Conservation (phyloP, 2,113 vertebrate genomes). For the Salvator merianae region DNA sequence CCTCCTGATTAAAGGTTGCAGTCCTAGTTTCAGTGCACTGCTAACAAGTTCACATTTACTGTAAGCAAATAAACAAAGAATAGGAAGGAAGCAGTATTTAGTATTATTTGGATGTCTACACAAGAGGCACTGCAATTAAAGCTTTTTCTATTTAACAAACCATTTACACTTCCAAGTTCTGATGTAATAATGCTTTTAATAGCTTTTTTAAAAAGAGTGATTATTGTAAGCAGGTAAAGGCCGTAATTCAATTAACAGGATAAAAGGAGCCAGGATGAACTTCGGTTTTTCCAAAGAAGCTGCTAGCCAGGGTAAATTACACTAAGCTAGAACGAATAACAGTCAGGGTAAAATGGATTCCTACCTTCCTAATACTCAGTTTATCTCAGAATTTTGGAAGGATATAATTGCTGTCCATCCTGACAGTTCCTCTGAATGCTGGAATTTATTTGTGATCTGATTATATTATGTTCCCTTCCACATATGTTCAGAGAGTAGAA, state of each 20-base stretch:
- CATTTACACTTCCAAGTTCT: neutral
- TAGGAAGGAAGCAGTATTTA: neutral
- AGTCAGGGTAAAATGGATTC: neutral
- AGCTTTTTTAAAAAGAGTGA: too few species aligned
- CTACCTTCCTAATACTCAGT: neutral
- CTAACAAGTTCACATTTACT: neutral
- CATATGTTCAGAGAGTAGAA: neutral
- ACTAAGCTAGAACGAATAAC: too few species aligned
- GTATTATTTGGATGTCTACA: neutral
- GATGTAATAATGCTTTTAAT: neutral
- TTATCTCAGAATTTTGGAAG: neutral
- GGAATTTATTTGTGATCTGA: too few species aligned
- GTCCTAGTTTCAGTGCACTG: neutral
- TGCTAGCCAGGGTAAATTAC: too few species aligned
- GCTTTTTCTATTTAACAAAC: neutral
- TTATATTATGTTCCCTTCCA: neutral
- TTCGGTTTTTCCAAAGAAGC: neutral
- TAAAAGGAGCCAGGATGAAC: too few species aligned
- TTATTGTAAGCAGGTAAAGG: neutral
- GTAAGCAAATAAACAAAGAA: neutral
- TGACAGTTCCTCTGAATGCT: neutral
- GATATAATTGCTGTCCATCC: neutral
- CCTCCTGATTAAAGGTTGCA: slow-evolving; percentile 16
- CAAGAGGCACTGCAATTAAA: neutral
- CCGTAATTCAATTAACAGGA: neutral